Evolutionary conservation across 2,888 invertebrate genomes (phyloP), one percentile per base, ranked within the genome.

Genomic region (Acheta domesticus): DNA sequence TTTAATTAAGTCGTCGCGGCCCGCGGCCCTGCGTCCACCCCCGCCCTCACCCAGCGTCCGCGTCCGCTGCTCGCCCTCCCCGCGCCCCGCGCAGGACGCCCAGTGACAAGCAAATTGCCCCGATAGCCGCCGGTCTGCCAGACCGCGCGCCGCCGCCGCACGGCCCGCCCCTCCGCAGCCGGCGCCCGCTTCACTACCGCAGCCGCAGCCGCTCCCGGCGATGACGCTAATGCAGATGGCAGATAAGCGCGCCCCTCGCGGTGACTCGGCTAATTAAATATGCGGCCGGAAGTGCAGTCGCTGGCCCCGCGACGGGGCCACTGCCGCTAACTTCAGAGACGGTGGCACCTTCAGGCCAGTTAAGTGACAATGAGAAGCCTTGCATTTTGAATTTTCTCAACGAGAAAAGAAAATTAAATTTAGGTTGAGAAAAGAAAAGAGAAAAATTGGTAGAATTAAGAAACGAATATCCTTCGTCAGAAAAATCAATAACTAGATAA

Each of bases 221-320:
- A 36, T 36, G 36, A 36, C 62, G 14, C 62, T 62, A 62, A 62
- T 62, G 62, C 62, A 62, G 62, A 62, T 62, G 62, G 4, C n/a
- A 62, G 62, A 62, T 62, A 62, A 62, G 62, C 62, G 16, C 14
- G 62, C 62, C 62, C 62, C 62, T 62, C 62, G 62, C 14, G 16
- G 62, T 62, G 62, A 62, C 62, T 62, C 62, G 62, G 62, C 62
- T 62, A 62, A 62, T 62, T 62, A 62, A 62, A 62, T 62, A 62
- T 62, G 62, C 62, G 62, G 14, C 62, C 62, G 62, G 62, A 62
- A 62, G 62, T 62, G 16, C 16, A 62, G 62, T 62, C 16, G 62
- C 62, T n/a, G n/a, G 16, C 62, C n/a, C 16, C 16, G 62, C 16
- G 62, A n/a, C 14, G 62, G 16, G 62, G 62, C 62, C 14, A 1